Evolutionary conservation across 1,140 invertebrate species (phyloP), one percentile per base, ranked within the genome.

Genomic region (Charaxes varanes): DNA sequence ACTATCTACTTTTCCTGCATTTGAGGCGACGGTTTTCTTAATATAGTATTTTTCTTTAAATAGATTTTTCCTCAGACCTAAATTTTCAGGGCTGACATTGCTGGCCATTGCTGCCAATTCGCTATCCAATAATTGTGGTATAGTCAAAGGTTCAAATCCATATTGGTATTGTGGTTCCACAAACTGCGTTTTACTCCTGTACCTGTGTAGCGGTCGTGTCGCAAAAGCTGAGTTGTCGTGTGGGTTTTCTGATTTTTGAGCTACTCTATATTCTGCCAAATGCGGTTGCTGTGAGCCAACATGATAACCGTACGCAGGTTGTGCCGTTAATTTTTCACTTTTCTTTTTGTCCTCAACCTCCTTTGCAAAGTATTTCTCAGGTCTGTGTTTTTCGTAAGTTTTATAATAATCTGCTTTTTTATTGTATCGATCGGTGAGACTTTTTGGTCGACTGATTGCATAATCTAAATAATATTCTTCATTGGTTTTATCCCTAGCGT

Each of bases 31-130:
- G 5, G 69, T 71, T 65, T 83, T 77, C 43, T 82, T 80, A 12
- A 81, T 69, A 40, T 76, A 78, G 63, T 68, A 82, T 45, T 83
- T 84, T 58, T 83, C 77, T 65, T 81, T 74, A 48, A 76, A 82
- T 2, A 74, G 36, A 41, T 84, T 84, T 55, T 84, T 83, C 35
- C 65, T 72, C 36, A 61, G 53, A n/a, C 61, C 67, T 2, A 70
- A 65, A 37, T 79, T 72, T 58, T 67, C 69, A n/a, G 64, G 64
- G 49, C 61, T 70, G 42, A 57, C 33, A 57, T 70, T 79, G 44
- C 50, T 78, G 6, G 71, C 79, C 80, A 72, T 73, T 4, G 70
- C 60, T 8, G 70, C 56, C 15, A 78, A 37, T 16, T 73, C 67
- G 21, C 65, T 69, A 24, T 78, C 68, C 23, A 76, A 47, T 5